phyloP scores from a whole-genome alignment of 2,113 vertebrate species.

The Esox niger region DNA sequence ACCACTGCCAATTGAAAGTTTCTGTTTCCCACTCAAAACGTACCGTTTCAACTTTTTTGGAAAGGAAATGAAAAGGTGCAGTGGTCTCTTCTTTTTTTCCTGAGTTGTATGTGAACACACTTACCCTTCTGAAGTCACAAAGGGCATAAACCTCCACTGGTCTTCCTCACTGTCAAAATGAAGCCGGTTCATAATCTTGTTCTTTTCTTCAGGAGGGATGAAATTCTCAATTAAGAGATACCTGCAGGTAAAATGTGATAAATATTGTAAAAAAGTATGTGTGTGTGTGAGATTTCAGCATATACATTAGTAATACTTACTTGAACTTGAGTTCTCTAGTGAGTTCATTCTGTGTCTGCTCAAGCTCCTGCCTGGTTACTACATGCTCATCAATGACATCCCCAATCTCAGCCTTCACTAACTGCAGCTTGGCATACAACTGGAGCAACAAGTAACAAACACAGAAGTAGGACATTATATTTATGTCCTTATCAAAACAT shows the following conservation, averaged over 20 bases:
- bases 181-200: conserved; percentile 93
- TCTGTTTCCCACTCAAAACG: too few relatives aligned
- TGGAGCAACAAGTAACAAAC: conserved; percentile 45
- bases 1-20: too few relatives aligned
- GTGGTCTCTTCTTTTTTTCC: background rate
- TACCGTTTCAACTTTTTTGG: too few relatives aligned
- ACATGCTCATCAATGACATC: conserved; percentile 92
- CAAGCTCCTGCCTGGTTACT: conserved; percentile 89
- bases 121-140: conserved; percentile 82
- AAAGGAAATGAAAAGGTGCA: too few relatives aligned
- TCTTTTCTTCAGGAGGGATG: conserved; percentile 93
- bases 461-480: background rate
- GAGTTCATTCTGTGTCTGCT: conserved; percentile 91
- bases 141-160: conserved; percentile 89
- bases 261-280: background rate
- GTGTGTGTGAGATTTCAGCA: background rate
- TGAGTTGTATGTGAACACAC: conserved; percentile 30
- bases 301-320: conserved; percentile 62
- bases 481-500: background rate
- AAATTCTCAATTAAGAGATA: conserved; percentile 96
- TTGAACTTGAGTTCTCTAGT: conserved; percentile 96
- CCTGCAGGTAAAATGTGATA: conserved; percentile 61
- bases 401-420: conserved; percentile 87
- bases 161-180: conserved; percentile 91
- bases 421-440: conserved; percentile 90